A percentile compares a stretch with the other conserved stretches of the same genome.
Conservation (phyloP, 1,140 invertebrate species). For the Atopsyche davidsoni region DNA sequence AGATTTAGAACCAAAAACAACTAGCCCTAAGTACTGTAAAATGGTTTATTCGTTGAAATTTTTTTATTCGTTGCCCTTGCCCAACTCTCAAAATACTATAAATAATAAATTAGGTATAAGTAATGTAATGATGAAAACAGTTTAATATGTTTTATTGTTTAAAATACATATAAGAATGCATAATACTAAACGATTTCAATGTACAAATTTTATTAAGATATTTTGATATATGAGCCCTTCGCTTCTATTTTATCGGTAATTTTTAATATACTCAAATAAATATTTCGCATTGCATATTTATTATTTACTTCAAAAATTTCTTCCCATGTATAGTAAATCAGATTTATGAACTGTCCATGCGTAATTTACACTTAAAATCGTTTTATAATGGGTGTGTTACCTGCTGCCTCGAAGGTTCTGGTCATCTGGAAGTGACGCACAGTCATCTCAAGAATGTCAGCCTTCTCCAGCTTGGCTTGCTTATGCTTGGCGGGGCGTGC, state of each 20-base stretch:
- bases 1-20: not conserved
- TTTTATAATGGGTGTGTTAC: constrained; percentile 36
- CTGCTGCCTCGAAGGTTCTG: constrained; percentile 57
- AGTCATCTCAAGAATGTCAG: constrained; percentile 87
- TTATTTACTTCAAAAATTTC: not conserved
- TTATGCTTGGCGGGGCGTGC: constrained; percentile 54
- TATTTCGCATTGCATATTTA: not conserved
- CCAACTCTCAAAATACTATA: not conserved
- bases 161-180: no score
- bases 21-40: not conserved
- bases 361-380: not conserved
- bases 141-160: no score
- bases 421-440: constrained; percentile 78
- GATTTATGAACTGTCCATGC: not conserved
- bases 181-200: no score
- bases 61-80: not conserved
- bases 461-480: constrained; percentile 82
- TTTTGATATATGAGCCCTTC: not conserved
- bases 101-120: not conserved
- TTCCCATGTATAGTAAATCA: not conserved
- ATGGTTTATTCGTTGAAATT: not conserved
- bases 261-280: not conserved
- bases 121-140: no score
- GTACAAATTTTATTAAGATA: not conserved
- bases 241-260: not conserved